Conservation (phyloP, 2,888 invertebrate species). For the Zeuzera pyrina region DNA sequence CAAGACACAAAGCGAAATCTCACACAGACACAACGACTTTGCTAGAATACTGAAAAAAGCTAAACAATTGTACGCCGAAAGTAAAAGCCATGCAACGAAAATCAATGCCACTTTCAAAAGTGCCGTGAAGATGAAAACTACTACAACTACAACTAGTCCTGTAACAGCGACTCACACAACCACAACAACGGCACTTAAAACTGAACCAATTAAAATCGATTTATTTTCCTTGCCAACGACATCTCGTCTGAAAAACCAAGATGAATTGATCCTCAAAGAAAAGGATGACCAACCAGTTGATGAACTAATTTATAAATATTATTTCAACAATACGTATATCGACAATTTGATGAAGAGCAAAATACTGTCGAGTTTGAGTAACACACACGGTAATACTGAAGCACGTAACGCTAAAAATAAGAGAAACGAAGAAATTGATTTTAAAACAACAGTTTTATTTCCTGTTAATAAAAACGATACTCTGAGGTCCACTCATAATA, state of each 20-base stretch:
- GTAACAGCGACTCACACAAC: slow-evolving; percentile 16
- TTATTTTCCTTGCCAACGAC: slow-evolving; percentile 42
- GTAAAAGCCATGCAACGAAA: not conserved
- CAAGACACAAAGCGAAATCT: slow-evolving; percentile 54
- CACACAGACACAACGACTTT: slow-evolving; percentile 51
- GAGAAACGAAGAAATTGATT: too few species aligned
- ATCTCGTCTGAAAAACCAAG: slow-evolving; percentile 37
- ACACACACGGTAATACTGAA: slow-evolving; percentile 20
- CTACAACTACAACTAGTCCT: not conserved
- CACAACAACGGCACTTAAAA: slow-evolving; percentile 19
- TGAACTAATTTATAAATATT: slow-evolving; percentile 60
- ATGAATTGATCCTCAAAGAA: slow-evolving; percentile 47
- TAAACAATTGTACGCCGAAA: slow-evolving; percentile 43
- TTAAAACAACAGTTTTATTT: slow-evolving; percentile 36
- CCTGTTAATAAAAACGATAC: slow-evolving; percentile 29
- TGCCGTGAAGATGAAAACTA: slow-evolving; percentile 8
- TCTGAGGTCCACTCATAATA: slow-evolving; percentile 13
- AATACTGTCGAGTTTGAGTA: slow-evolving; percentile 30
- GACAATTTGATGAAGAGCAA: slow-evolving; percentile 51
- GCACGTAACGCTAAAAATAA: slow-evolving; percentile 34
- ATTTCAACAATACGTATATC: slow-evolving; percentile 61
- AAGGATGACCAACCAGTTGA: slow-evolving; percentile 53
- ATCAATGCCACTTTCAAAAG: slow-evolving; percentile 7
- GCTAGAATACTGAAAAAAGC: slow-evolving; percentile 51
- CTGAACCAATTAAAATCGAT: slow-evolving; percentile 51